Conservation (phyloP, 2,888 invertebrate genomes). For the Tachina grossa region DNA sequence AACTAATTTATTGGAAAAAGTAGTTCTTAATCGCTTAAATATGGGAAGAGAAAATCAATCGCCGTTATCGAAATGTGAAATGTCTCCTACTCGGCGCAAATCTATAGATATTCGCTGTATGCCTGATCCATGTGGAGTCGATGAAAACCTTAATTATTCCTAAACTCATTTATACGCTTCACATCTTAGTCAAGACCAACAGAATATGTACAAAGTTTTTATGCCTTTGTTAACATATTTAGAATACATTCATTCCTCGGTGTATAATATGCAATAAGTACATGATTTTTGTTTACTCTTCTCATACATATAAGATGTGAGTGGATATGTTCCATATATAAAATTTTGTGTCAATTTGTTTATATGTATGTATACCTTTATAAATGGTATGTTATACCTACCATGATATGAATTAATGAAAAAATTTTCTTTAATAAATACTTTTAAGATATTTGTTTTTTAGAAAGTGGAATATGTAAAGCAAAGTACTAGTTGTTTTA, state of each 20-base stretch:
- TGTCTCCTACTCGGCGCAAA: background rate
- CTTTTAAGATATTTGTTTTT: no score
- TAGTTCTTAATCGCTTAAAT: conserved; percentile 76
- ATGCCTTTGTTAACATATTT: background rate
- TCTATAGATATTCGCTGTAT: conserved; percentile 21
- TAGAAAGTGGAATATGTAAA: no score
- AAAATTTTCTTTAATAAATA: no score
- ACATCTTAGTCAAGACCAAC: background rate
- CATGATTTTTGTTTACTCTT: background rate
- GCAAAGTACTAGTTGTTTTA: no score
- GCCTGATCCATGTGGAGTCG: background rate
- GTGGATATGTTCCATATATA: conserved; percentile 1
- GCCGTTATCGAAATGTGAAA: conserved; percentile 66
- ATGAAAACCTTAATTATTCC: conserved; percentile 3
- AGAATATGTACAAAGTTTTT: background rate
- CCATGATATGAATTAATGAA: background rate
- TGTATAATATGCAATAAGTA: conserved; percentile 41
- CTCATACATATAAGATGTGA: background rate
- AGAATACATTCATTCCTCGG: conserved; percentile 20
- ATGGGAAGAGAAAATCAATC: conserved; percentile 77
- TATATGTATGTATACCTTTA: background rate
- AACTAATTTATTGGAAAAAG: conserved; percentile 76
- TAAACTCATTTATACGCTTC: background rate
- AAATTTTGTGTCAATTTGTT: background rate
- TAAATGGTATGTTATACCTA: background rate